These are phyloP conservation scores for Epizoanthus illoricatus DNA, from an alignment of 92 coral and sea anemone genomes.

Conservation along the genomic window DNA sequence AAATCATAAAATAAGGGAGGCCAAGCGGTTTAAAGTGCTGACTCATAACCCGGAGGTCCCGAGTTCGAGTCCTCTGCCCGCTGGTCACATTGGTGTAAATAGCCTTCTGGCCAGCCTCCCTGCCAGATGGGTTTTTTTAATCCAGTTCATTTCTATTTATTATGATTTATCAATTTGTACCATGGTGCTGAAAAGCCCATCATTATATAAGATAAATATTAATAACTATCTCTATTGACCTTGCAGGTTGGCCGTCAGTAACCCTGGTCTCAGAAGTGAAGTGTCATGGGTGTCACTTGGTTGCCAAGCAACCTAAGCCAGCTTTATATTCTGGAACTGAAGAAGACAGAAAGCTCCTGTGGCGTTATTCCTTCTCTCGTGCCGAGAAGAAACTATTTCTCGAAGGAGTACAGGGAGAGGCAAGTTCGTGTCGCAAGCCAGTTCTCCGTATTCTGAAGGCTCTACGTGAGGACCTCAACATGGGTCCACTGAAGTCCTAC, in stretches of 20 bases:
- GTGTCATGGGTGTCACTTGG: slow-evolving; percentile 74
- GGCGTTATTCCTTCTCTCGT: slow-evolving; percentile 69
- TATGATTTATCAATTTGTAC: no score
- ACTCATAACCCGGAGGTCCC: no score
- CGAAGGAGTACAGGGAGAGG: slow-evolving; percentile 46
- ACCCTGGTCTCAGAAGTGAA: slow-evolving; percentile 40
- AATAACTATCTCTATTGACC: background rate
- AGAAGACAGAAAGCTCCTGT: slow-evolving; percentile 46
- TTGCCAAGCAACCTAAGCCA: slow-evolving; percentile 69
- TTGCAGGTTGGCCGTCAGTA: slow-evolving; percentile 67
- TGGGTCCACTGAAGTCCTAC: slow-evolving; percentile 70
- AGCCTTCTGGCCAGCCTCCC: no score
- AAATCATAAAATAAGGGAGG: no score
- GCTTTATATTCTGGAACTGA: slow-evolving; percentile 8
- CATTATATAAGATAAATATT: no score
- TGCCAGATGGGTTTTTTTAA: no score
- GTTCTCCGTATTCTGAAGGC: slow-evolving; percentile 78
- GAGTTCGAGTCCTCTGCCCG: no score
- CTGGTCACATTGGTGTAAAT: no score
- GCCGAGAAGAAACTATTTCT: slow-evolving; percentile 71
- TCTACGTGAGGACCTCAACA: slow-evolving; percentile 48
- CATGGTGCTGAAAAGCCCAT: no score
- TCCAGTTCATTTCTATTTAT: no score
- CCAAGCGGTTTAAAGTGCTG: no score
- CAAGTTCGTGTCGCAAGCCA: slow-evolving; percentile 56